phyloP scores from a whole-genome alignment of 2,113 vertebrate species.

The Rhinopomastus cyanomelas region DNA sequence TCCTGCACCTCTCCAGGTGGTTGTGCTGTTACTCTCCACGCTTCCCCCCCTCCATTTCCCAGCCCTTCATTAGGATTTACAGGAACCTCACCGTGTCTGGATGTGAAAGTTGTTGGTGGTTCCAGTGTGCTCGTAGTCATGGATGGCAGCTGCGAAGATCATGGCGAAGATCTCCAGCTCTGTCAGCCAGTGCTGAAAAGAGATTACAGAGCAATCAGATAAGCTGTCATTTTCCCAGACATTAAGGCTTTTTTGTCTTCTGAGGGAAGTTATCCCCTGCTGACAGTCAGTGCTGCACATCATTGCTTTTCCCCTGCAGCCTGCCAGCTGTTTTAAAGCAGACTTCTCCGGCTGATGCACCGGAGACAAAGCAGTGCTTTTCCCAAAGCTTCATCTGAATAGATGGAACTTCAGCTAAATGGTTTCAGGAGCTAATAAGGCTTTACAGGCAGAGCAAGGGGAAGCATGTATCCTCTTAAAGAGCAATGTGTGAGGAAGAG shows the following conservation, averaged over 20 bases:
- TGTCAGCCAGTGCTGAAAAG: conserved; percentile 93
- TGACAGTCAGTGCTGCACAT: background rate
- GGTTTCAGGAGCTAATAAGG: background rate
- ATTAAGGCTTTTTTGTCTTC: conserved; percentile 20
- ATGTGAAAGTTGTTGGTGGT: conserved; percentile 99
- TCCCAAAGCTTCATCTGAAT: background rate
- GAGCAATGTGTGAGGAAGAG: background rate
- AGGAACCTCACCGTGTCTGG: conserved; percentile 83
- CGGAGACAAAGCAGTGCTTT: background rate
- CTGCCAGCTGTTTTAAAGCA: background rate
- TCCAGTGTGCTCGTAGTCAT: conserved; percentile 97
- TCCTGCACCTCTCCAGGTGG: background rate
- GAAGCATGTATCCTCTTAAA: background rate
- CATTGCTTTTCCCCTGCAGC: background rate
- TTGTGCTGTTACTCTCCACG: background rate
- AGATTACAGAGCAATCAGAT: conserved; percentile 53
- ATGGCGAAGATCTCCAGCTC: conserved; percentile 98
- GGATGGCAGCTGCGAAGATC: conserved; percentile 96
- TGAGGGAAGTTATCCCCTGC: background rate
- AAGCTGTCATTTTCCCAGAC: background rate
- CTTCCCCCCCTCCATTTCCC: background rate
- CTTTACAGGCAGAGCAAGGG: background rate
- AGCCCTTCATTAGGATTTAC: background rate
- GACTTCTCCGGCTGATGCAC: background rate
- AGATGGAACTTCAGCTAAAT: background rate